Evolutionary conservation across 2,113 vertebrate species (phyloP).

Genomic region (Donacobius atricapilla): DNA sequence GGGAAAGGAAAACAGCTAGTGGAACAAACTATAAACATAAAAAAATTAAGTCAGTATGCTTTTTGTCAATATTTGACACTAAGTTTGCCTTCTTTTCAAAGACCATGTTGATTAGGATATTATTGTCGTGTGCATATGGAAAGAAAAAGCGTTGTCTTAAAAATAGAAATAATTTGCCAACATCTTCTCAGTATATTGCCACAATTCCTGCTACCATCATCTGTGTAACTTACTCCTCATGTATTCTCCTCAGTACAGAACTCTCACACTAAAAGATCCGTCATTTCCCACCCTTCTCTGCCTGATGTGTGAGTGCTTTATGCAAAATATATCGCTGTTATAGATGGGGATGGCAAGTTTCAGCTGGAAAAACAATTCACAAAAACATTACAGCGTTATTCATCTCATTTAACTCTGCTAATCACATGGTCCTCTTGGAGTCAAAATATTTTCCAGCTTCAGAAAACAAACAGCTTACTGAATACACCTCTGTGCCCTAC

Average conservation of each 20-base stretch:
- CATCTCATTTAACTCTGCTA: conserved; percentile 62
- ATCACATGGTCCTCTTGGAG: conserved; percentile 52
- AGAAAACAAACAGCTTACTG: conserved; percentile 40
- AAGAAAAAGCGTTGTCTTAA: background rate
- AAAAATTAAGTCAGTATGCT: background rate
- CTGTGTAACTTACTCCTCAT: background rate
- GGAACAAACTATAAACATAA: background rate
- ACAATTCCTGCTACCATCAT: background rate
- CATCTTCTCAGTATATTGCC: background rate
- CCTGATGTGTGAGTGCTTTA: conserved; percentile 17
- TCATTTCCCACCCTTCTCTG: conserved; percentile 11
- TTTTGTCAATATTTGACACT: background rate
- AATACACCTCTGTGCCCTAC: conserved; percentile 25
- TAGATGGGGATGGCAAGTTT: conserved; percentile 42
- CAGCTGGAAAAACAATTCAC: conserved; percentile 47
- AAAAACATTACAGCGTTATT: conserved; percentile 41
- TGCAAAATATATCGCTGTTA: conserved; percentile 9
- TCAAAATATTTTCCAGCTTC: conserved; percentile 55
- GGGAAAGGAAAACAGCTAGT: conserved; percentile 3
- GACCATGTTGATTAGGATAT: background rate
- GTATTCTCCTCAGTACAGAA: background rate
- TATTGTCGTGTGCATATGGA: background rate
- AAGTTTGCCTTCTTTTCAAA: background rate
- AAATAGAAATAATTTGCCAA: background rate
- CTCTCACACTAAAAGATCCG: background rate